phyloP scores from a whole-genome alignment of 2,888 invertebrate genomes.

The Unio delphinus region DNA sequence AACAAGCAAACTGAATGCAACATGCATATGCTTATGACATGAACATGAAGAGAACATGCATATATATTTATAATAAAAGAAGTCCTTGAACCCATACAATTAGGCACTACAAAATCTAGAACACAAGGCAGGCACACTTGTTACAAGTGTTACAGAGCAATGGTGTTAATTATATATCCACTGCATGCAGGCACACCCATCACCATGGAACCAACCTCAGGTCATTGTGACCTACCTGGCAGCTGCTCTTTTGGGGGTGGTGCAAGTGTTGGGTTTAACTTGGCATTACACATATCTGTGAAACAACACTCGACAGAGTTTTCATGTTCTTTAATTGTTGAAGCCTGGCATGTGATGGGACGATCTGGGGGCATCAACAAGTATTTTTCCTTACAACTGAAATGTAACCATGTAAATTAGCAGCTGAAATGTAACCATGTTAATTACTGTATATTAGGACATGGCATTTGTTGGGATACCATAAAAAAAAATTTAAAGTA shows the following conservation, averaged over 20 bases:
- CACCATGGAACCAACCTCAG: constrained; percentile 10
- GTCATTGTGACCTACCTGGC: constrained; percentile 20
- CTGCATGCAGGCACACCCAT: constrained; percentile 2
- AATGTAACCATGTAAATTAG: background rate
- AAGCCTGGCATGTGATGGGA: constrained; percentile 43
- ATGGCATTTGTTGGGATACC: too few species aligned
- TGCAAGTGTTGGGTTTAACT: constrained; percentile 41
- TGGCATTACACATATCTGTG: constrained; percentile 51
- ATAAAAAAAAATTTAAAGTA: too few species aligned
- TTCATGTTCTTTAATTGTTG: constrained; percentile 10
- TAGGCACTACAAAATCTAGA: too few species aligned
- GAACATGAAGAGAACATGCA: too few species aligned
- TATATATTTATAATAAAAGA: too few species aligned
- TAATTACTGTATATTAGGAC: too few species aligned
- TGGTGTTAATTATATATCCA: background rate
- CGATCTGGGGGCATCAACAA: constrained; percentile 27
- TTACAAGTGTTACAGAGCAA: too few species aligned
- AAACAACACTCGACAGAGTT: constrained; percentile 52
- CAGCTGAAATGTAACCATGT: too few species aligned
- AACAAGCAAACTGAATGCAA: too few species aligned
- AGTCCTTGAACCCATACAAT: too few species aligned
- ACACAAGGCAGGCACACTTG: too few species aligned
- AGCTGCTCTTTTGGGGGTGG: constrained; percentile 25
- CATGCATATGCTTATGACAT: too few species aligned
- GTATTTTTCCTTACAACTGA: constrained; percentile 40